phyloP scores from a whole-genome alignment of 2,113 vertebrate genomes.

The Fulica atra region DNA sequence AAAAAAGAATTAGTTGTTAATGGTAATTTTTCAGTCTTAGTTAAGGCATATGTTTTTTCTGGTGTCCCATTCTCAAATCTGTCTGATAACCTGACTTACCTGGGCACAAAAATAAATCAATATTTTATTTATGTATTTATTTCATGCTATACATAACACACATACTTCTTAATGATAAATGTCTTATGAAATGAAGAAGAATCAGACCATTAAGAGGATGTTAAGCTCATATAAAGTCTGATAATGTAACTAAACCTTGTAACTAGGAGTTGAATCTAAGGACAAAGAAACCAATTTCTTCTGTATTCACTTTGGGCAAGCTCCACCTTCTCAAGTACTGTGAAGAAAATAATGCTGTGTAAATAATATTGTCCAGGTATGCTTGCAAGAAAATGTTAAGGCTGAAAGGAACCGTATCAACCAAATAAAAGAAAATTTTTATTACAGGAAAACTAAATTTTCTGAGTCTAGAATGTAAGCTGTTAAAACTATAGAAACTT shows the following conservation, averaged over 20 bases:
- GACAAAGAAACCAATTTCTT: not conserved
- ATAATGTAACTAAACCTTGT: not conserved
- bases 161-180: not conserved
- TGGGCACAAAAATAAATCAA: not conserved
- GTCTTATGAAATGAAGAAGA: not conserved
- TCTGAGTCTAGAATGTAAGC: not conserved
- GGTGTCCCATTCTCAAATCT: not conserved
- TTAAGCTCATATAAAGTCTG: not conserved
- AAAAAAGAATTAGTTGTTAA: not conserved
- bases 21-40: not conserved
- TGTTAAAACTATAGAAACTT: not conserved
- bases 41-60: not conserved
- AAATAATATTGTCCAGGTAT: not conserved
- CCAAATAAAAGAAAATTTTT: not conserved
- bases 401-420: not conserved
- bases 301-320: not conserved
- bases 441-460: not conserved
- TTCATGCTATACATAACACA: not conserved
- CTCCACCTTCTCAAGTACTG: not conserved
- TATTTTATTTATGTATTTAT: not conserved
- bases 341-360: not conserved
- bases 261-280: not conserved
- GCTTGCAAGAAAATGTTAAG: not conserved
- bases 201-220: not conserved
- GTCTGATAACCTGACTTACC: not conserved